A percentile compares a stretch with the other conserved stretches of the same genome.
These are phyloP conservation scores for Xanthorhoe spadicearia DNA, from an alignment of 2,888 invertebrate genomes.

Conservation along the genomic window DNA sequence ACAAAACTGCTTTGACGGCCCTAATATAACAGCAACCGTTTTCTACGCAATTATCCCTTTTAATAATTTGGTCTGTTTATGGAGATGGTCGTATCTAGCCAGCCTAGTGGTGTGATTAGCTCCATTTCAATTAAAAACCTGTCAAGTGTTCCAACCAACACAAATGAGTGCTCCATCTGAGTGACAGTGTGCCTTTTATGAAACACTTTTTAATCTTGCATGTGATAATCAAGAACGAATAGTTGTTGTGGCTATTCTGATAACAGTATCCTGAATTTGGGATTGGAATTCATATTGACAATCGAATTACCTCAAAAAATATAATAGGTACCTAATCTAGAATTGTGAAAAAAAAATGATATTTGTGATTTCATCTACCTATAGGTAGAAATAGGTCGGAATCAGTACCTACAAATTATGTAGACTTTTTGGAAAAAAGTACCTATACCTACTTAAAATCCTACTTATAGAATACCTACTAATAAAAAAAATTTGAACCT, in stretches of 20 bases:
- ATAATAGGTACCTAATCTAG: too few species aligned
- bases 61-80: conserved; percentile 53
- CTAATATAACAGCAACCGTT: neutral
- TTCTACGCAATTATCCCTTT: conserved; percentile 37
- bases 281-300: too few species aligned
- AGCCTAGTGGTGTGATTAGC: conserved; percentile 35
- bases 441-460: too few species aligned
- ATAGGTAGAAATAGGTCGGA: too few species aligned
- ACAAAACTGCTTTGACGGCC: neutral
- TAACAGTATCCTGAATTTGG: neutral
- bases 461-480: too few species aligned
- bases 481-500: too few species aligned
- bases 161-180: conserved; percentile 23
- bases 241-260: too few species aligned
- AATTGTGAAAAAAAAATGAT: too few species aligned
- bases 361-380: too few species aligned
- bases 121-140: conserved; percentile 40
- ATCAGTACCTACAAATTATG: too few species aligned
- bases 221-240: neutral
- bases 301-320: too few species aligned
- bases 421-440: too few species aligned
- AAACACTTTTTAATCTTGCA: neutral
- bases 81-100: conserved; percentile 42
- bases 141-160: conserved; percentile 14
- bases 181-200: conserved; percentile 1